Evolutionary conservation across 2,888 invertebrate species (phyloP), one percentile per base, ranked within the genome.

Genomic region (Idaea dimidiata): DNA sequence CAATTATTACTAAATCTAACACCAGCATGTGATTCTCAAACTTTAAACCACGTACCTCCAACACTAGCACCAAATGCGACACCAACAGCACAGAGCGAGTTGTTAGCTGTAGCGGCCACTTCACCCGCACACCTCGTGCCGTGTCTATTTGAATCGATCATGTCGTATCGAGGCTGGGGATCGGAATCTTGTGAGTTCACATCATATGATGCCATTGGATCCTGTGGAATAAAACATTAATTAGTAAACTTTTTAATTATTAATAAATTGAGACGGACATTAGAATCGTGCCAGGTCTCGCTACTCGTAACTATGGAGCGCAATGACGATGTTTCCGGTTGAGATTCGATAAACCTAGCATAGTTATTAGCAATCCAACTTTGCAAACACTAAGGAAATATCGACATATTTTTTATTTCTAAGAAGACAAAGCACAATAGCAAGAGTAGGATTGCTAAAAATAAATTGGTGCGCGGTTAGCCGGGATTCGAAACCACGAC

Each of bases 111-210:
- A 2, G 99, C 99, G 0, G 99, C 99, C 8, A 99, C 99, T 88
- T 99, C 99, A 0, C 99, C 99, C 1, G 99, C 99, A 87, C 99
- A 99, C 62, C 99, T 93, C 6, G 99, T 99, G 2, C 97, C 97
- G 83, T 97, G 98, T 18, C 98, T 95, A 90, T 99, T 99, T 64
- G 99, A 98, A 91, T 99, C 99, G 62, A 97, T 96, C 94, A 97
- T 95, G 87, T 99, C 99, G 86, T 99, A 99, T 70, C 99, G 95
- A 0, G 99, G 99, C 95, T 97, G 98, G 0, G 99, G 99, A 88
- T 99, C 98, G 1, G 96, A 95, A 86, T 99, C 99, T 82, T 98
- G 97, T 68, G 96, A 97, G 84, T 99, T 99, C 57, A 99, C 99
- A 90, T 99, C 99, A 86, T 97, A 99, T 54, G 99, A 99, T 54